Percentiles rank a stretch among this genome's conserved stretches.
Conservation (phyloP, 2,888 invertebrate genomes). For the Acleris emargana region DNA sequence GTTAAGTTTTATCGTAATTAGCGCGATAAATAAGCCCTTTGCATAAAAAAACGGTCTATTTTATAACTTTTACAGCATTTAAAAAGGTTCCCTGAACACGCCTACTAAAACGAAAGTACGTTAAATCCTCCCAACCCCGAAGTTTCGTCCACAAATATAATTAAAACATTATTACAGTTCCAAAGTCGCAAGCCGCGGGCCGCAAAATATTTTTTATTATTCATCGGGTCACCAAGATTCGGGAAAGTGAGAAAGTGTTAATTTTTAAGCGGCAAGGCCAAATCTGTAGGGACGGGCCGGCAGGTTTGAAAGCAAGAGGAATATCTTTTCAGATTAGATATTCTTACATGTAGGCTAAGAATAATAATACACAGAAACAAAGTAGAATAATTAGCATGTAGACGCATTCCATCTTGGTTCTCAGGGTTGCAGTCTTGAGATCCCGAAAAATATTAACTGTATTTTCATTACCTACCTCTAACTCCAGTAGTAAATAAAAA, state of each 20-base stretch:
- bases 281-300: constrained; percentile 53
- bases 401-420: too few species aligned
- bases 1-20: too few species aligned
- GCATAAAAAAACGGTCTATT: neutral
- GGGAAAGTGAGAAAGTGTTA: constrained; percentile 63
- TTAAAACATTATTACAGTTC: constrained; percentile 62
- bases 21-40: neutral
- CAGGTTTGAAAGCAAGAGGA: constrained; percentile 2
- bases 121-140: constrained; percentile 21
- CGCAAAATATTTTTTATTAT: constrained; percentile 61
- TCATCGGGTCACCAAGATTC: constrained; percentile 62
- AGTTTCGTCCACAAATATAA: constrained; percentile 46
- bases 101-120: constrained; percentile 29
- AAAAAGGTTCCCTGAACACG: constrained; percentile 25
- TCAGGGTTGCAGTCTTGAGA: too few species aligned
- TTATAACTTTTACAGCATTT: constrained; percentile 11
- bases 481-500: too few species aligned
- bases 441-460: too few species aligned
- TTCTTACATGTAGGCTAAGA: too few species aligned
- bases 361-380: too few species aligned
- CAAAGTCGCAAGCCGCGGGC: constrained; percentile 53
- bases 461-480: too few species aligned
- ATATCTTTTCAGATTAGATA: neutral
- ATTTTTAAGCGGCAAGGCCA: constrained; percentile 68
- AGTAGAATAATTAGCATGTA: too few species aligned